Evolutionary conservation across 2,888 invertebrate genomes (phyloP), one percentile per base, ranked within the genome.

Genomic region (Anodontia alba): DNA sequence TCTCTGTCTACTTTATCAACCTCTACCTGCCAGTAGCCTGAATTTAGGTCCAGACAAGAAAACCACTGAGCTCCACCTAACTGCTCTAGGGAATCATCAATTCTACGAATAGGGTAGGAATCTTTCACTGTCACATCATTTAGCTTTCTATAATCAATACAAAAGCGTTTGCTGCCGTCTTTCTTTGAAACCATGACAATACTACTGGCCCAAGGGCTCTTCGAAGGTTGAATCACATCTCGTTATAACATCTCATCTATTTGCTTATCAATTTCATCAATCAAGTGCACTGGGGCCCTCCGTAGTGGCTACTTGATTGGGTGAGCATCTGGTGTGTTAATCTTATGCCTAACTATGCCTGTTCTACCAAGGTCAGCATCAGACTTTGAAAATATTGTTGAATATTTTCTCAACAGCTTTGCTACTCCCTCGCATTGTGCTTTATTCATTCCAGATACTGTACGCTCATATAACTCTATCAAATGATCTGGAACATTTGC

Each of bases 1-100:
- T 67, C 38, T 67, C 67, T 67, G 20, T 67, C 67, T n/a, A 5
- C 23, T 3, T 67, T 17, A 36, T 67, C 67, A n/a, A 67, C 38
- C 26, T 73, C 43, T 33, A 86, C 69, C 54, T 88, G 88, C 71
- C 83, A 83, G 43, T 84, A 89, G 17, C 88, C 85, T 17, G 76
- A 81, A 29, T 72, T 36, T 3, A 88, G 66, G 36, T 89, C 86
- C 36, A 87, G 42, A 5, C 81, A 76, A 10, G 67, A 75, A 73
- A 88, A 88, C 67, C 67, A 67, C 20, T 67, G 33, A 3, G 38
- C 67, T 26, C 73, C 73, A 31, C 38, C 7, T 26, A 73, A 43
- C 42, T 73, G 67, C 31, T 75, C 75, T 8, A 67, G 38, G 0
- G 67, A 68, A 26, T 79, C 74, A 33, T 79, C 79, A 17, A 62